Evolutionary conservation across 2,888 invertebrate species (phyloP), one percentile per base, ranked within the genome.

Genomic region (Chorisops tibialis): DNA sequence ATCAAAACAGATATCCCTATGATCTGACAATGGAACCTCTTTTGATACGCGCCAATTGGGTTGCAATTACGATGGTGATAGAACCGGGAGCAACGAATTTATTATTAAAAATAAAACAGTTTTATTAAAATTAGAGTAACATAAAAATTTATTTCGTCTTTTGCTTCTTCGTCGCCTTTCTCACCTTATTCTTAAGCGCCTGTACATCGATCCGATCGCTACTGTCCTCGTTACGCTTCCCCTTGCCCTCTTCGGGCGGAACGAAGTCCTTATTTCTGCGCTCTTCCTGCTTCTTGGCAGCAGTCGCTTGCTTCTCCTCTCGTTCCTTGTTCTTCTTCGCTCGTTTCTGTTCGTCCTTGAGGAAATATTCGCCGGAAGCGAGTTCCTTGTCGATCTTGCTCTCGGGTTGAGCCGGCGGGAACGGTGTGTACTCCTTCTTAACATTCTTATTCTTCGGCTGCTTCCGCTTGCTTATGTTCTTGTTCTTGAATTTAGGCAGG

Each of bases 341-440:
- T 67, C 81, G 83, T 74, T 86, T 88, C 69, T 93, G 89, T 67
- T 89, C 88, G 73, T 92, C 88, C 70, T 89, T 93, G 54, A 98
- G 85, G 85, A 99, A 99, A 79, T 93, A 99, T 81, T 98, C 97
- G 61, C 99, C 99, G 45, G 89, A 85, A n/a, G 92, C 95, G 73
- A 99, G 79, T 77, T 95, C 85, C 73, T 89, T 89, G 76, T 99
- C 98, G 72, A 95, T 79, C 80, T 98, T 98, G 78, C 96, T 94
- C 74, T 95, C 93, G 12, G 85, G 83, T 74, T 92, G 96, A 3
- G 93, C 84, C 2, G 98, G 98, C 62, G 99, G 98, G 85, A 98
- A 99, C 19, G 98, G 98, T 65, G 97, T 98, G 75, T 98, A 99
- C 9, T 88, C 87, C 75, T 93, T 93, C 82, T 97, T 97, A n/a